phyloP scores from a whole-genome alignment of 2,797 vertebrate species.

The Corythornis leucogaster region DNA sequence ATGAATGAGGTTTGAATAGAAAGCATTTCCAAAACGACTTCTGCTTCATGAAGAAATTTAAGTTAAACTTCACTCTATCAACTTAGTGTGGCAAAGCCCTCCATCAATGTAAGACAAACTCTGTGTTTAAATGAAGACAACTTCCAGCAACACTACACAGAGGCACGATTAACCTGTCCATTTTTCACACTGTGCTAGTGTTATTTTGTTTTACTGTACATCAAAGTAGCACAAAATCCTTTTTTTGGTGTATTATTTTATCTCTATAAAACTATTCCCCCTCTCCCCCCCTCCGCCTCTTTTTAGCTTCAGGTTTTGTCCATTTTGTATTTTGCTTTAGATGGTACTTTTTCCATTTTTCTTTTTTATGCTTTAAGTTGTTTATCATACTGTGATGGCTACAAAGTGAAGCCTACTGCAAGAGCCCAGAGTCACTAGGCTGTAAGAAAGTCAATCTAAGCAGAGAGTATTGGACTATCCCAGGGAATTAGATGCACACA shows the following conservation, averaged over 20 bases:
- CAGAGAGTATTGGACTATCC: background rate
- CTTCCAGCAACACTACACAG: conserved; percentile 49
- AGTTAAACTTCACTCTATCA: conserved; percentile 73
- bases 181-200: conserved; percentile 50
- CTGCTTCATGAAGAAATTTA: conserved; percentile 56
- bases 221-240: conserved; percentile 58
- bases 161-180: conserved; percentile 61
- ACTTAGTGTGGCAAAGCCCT: conserved; percentile 50
- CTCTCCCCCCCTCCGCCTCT: background rate
- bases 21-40: conserved; percentile 63
- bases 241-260: conserved; percentile 58
- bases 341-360: background rate
- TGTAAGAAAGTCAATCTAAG: background rate
- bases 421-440: background rate
- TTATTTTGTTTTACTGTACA: conserved; percentile 66
- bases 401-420: background rate
- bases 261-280: conserved; percentile 23
- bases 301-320: background rate
- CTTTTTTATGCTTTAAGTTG: conserved; percentile 4
- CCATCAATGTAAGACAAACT: conserved; percentile 65
- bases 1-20: conserved; percentile 49
- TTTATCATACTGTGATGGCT: conserved; percentile 9
- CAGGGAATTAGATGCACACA: background rate
- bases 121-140: conserved; percentile 69
- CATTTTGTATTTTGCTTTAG: conserved; percentile 40